Evolutionary conservation across 2,797 vertebrate genomes (phyloP), one percentile per base, ranked within the genome.

Genomic region (Aratinga solstitialis): DNA sequence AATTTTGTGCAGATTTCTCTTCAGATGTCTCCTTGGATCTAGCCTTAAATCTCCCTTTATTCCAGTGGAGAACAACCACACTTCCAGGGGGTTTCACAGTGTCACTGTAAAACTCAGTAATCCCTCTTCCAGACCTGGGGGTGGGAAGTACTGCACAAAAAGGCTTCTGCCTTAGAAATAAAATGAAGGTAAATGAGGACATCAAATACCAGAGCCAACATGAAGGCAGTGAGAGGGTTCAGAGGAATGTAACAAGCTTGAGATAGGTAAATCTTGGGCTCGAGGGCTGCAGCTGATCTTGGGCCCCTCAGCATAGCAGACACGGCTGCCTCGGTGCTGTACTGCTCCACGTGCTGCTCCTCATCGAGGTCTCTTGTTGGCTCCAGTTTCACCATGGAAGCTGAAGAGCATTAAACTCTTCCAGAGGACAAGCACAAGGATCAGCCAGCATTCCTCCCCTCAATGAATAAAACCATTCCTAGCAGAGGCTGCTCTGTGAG

Each of bases 401-500:
- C 19, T 81, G 87, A 69, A 50, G 48, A 65, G 67, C 67, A 85
- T 80, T 79, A 89, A 95, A 93, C 56, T 62, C 85, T 80, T 94
- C 54, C 62, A 67, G 72, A 89, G 72, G 53, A 90, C 68, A 93
- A 42, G 20, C 16, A 13, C 13, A 62, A 75, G 72, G 83, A 21
- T 62, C 50, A 74, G 87, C 58, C 84, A 94, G 34, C 45, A 32
- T 78, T 87, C 48, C 27, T 67, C 40, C 56, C 77, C 67, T 66
- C 86, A 26, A 78, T 84, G 87, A 94, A 77, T 81, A 67, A 80
- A 84, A 27, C 48, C n/a, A 50, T 77, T 94, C 61, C 40, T 36
- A 95, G 89, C 79, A 59, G 14, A 36, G 66, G 54, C 56, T 2
- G 83, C 75, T 84, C 65, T 53, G n/a, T 80, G 89, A 90, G 58